Base-by-base conservation (phyloP, 92 coral and sea anemone genomes). In the Siderastrea radians region DNA sequence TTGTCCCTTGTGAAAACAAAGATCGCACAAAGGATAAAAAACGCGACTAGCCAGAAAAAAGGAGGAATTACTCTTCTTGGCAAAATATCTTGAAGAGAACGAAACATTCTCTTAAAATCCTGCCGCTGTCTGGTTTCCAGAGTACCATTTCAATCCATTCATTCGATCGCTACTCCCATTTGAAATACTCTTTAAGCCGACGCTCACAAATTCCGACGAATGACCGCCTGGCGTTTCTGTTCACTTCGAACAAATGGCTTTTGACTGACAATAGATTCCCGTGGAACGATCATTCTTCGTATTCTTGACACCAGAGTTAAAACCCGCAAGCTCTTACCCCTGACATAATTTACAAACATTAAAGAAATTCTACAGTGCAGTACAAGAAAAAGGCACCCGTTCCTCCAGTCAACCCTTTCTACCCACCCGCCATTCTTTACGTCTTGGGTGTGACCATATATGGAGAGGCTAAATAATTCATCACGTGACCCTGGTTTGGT, bases 41-140 rank as follows among this genome's bases (percentile, higher is more conserved):
- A 47, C 45, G 75, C 87, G 44, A 90, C 83, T 26, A 75, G 68
- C 91, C 91, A 86, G 59, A 90, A n/a, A 7, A 51, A 72, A 50
- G 79, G 80, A 26, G 76, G 59, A 43, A 46, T 52, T 19, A 86
- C 62, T 85, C 80, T 66, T 86, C 86, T 86, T 68, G 70, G 63
- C 68, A 75, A 54, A 55, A 90, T 52, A 49, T 46, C 61, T 68
- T 65, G 75, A 68, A 72, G 81, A 58, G 85, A 86, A 79, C 87
- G 91, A 72, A 82, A 50, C 93, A 90, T 90, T 75, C 91, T 90
- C 85, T 72, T 69, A 65, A 84, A 84, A 60, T 74, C 72, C 60
- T 38, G 46, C 81, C 4, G 73, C 44, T 3, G 48, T 13, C 59
- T 49, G 55, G 11, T 49, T 62, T 60, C 73, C 74, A 60, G 26